Percentiles rank a stretch among this genome's conserved stretches.
Evolutionary conservation across 2,797 vertebrate genomes (phyloP).

Genomic region (Furcifer pardalis): DNA sequence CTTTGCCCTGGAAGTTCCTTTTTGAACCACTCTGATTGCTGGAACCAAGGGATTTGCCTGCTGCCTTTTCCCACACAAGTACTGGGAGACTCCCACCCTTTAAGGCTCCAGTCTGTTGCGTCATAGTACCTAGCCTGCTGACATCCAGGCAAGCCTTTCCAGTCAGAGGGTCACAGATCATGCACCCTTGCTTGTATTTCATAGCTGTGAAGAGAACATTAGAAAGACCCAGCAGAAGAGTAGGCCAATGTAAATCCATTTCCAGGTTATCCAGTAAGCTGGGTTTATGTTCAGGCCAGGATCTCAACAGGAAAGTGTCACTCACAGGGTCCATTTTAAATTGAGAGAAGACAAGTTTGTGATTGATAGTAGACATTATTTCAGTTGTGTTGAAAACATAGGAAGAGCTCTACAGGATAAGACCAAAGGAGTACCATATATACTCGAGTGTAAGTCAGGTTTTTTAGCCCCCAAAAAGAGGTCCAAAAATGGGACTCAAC

Average conservation of each 20-base stretch:
- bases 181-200: neutral
- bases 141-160: neutral
- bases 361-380: rapidly evolving
- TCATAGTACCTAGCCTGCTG: slow-evolving; percentile 51
- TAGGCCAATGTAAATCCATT: slow-evolving; percentile 45
- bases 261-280: slow-evolving; percentile 30
- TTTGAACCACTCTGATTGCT: neutral
- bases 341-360: neutral
- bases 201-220: neutral
- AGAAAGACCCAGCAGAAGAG: slow-evolving; percentile 32
- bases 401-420: neutral
- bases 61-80: slow-evolving; percentile 26
- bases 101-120: slow-evolving; percentile 46
- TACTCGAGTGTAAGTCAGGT: too few relatives aligned
- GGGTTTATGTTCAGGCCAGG: neutral
- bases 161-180: slow-evolving; percentile 52
- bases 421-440: too few relatives aligned
- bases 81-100: slow-evolving; percentile 1
- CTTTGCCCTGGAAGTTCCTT: neutral
- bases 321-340: neutral
- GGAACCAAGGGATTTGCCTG: neutral
- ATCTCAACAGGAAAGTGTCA: neutral
- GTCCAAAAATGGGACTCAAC: too few relatives aligned
- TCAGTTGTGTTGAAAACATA: neutral
- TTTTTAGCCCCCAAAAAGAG: too few relatives aligned